Conservation (phyloP, 2,888 invertebrate genomes). For the Stomorhina lunata region DNA sequence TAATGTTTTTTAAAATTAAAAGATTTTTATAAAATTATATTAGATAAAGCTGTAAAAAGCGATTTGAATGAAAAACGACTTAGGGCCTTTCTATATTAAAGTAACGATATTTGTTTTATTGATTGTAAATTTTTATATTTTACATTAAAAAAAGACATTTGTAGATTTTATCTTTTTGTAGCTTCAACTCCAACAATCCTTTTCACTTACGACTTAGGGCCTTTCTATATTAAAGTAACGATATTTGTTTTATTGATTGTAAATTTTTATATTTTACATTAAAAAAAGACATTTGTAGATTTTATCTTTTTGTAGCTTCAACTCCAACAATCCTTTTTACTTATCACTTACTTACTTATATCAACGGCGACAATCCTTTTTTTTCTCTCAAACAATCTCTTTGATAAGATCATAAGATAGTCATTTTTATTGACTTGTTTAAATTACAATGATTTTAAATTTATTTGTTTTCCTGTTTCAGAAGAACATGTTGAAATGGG, state of each 20-base stretch:
- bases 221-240: too few relatives aligned
- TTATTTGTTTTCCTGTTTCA: background rate
- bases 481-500: background rate
- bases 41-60: too few relatives aligned
- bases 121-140: too few relatives aligned
- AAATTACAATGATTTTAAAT: slow-evolving; percentile 14
- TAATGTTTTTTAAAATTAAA: too few relatives aligned
- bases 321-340: too few relatives aligned
- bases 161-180: background rate
- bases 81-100: too few relatives aligned
- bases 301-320: background rate
- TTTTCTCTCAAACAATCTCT: background rate
- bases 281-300: background rate
- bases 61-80: too few relatives aligned
- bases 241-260: too few relatives aligned
- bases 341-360: background rate
- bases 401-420: slow-evolving; percentile 58
- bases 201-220: too few relatives aligned
- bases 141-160: background rate
- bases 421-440: slow-evolving; percentile 47
- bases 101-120: too few relatives aligned
- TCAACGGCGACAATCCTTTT: slow-evolving; percentile 36
- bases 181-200: background rate
- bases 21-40: too few relatives aligned
- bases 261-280: too few relatives aligned